Evolutionary conservation across 2,113 vertebrate genomes (phyloP).

Genomic region (human (Homo sapiens)): GRCh38 chr15:49902001-49902500

Average conservation of each 20-base stretch:
- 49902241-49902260: background rate
- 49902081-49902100: background rate
- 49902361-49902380: constrained; percentile 16
- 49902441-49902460: background rate
- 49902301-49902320: background rate
- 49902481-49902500: constrained; percentile 56
- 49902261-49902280: background rate
- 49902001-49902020: background rate
- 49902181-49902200: background rate
- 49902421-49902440: background rate
- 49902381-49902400: constrained; percentile 50
- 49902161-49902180: background rate
- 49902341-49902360: background rate
- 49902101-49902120: background rate
- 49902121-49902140: background rate
- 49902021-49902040: background rate
- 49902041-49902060: background rate
- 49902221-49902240: background rate
- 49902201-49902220: background rate
- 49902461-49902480: constrained; percentile 56
- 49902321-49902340: background rate
- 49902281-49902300: background rate
- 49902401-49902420: constrained; percentile 47
- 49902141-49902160: background rate
- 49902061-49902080: background rate